These are phyloP conservation scores for Alcis repandata DNA, from an alignment of 2,888 invertebrate species.

Conservation along the genomic window DNA sequence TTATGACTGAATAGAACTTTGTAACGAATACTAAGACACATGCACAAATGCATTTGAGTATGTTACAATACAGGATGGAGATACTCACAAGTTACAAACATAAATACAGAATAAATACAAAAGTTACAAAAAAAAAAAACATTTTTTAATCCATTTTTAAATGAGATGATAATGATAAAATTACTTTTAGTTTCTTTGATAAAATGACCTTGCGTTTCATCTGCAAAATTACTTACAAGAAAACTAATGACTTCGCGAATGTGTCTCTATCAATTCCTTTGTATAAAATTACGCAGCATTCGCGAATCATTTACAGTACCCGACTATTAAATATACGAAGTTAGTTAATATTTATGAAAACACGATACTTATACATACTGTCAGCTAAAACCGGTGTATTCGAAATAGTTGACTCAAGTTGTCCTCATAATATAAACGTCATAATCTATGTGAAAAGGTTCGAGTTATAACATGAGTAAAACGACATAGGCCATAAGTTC, in stretches of 20 bases:
- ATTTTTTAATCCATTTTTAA: constrained; percentile 3
- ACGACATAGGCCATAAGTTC: constrained; percentile 24
- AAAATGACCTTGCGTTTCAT: constrained; percentile 10
- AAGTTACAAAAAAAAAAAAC: constrained; percentile 17
- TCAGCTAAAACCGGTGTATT: constrained; percentile 24
- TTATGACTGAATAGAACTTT: not conserved
- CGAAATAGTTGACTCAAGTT: constrained; percentile 15
- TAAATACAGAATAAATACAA: constrained; percentile 33
- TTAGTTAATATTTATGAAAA: constrained; percentile 22
- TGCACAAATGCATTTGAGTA: constrained; percentile 6
- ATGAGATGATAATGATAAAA: constrained; percentile 14
- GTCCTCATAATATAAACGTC: constrained; percentile 2
- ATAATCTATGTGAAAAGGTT: not conserved
- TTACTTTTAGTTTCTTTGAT: constrained; percentile 21
- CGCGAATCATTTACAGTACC: constrained; percentile 17
- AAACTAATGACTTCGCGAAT: constrained; percentile 10
- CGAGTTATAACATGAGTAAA: constrained; percentile 14
- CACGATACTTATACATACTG: constrained; percentile 32
- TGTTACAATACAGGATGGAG: constrained; percentile 10
- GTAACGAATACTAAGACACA: not conserved
- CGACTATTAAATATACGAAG: constrained; percentile 8
- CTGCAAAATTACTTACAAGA: constrained; percentile 18
- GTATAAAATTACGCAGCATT: constrained; percentile 29
- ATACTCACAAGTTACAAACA: constrained; percentile 22
- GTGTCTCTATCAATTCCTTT: constrained; percentile 34